These are phyloP conservation scores for Drosophila parthenogenetica DNA, from an alignment of 2,888 invertebrate genomes.

Conservation along the genomic window DNA sequence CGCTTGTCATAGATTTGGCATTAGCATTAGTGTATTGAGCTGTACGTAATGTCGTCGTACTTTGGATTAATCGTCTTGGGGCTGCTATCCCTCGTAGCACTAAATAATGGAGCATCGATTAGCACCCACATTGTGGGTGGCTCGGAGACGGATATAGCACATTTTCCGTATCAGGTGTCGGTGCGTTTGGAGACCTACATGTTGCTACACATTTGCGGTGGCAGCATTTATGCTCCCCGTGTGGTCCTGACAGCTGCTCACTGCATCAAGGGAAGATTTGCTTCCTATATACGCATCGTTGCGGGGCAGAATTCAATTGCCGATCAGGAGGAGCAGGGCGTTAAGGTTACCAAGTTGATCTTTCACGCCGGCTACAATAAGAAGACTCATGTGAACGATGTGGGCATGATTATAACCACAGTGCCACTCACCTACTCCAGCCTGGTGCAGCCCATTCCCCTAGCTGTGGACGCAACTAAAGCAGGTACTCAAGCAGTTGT, in stretches of 20 bases:
- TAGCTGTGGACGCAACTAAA: conserved; percentile 63
- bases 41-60: conserved; percentile 41
- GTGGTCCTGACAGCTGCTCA: conserved; percentile 77
- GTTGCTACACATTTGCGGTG: conserved; percentile 77
- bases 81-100: conserved; percentile 33
- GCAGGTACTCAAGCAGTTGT: conserved; percentile 69
- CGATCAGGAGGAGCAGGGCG: conserved; percentile 65
- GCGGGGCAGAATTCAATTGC: conserved; percentile 73
- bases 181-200: conserved; percentile 69
- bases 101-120: conserved; percentile 37
- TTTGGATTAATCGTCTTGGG: conserved; percentile 45
- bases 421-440: conserved; percentile 85
- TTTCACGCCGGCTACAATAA: conserved; percentile 69
- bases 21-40: conserved; percentile 13
- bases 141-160: conserved; percentile 56
- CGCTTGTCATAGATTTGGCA: not conserved
- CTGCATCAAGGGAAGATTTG: conserved; percentile 73
- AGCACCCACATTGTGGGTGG: conserved; percentile 69
- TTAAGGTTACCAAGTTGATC: conserved; percentile 68
- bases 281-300: conserved; percentile 71
- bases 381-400: conserved; percentile 86
- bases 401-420: conserved; percentile 86
- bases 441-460: conserved; percentile 84
- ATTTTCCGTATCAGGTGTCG: conserved; percentile 73
- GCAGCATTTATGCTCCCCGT: conserved; percentile 64